Conservation (phyloP, 2,888 invertebrate genomes). For the Scelioninae gen. 2 region DNA sequence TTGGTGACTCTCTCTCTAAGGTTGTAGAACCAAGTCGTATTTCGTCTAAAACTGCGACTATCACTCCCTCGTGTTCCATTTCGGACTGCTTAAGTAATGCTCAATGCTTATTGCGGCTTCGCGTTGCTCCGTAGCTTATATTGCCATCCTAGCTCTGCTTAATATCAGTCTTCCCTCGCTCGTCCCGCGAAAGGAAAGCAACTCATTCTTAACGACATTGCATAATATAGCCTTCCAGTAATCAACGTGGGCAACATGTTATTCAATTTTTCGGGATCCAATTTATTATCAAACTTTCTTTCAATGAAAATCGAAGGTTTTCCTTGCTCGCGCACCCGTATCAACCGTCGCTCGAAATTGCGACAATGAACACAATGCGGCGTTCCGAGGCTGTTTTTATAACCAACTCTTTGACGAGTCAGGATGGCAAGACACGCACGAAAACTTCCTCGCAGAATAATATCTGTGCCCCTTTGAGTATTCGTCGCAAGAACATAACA, state of each 20-base stretch:
- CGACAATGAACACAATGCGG: too few relatives aligned
- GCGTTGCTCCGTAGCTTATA: constrained; percentile 65
- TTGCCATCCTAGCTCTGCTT: constrained; percentile 63
- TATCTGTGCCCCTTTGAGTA: not conserved
- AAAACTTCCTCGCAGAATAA: too few relatives aligned
- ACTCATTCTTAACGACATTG: constrained; percentile 43
- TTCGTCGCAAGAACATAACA: not conserved
- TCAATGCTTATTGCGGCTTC: constrained; percentile 65
- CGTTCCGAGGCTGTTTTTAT: too few relatives aligned
- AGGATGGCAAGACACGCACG: too few relatives aligned
- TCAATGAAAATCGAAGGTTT: too few relatives aligned
- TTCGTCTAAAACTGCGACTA: constrained; percentile 64
- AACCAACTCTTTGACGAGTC: too few relatives aligned
- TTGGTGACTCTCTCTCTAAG: constrained; percentile 58
- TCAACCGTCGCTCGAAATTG: too few relatives aligned
- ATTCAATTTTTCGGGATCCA: constrained; percentile 21
- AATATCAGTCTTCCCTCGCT: constrained; percentile 56
- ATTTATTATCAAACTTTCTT: too few relatives aligned
- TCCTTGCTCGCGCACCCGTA: too few relatives aligned
- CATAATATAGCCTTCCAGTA: constrained; percentile 37
- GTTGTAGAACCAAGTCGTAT: constrained; percentile 63
- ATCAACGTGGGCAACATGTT: constrained; percentile 44
- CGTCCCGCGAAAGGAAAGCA: constrained; percentile 27
- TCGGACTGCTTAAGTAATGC: constrained; percentile 67
- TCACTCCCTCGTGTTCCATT: constrained; percentile 65